Evolutionary conservation across 2,113 vertebrate species (phyloP).

Genomic region (Ammodytes marinus): DNA sequence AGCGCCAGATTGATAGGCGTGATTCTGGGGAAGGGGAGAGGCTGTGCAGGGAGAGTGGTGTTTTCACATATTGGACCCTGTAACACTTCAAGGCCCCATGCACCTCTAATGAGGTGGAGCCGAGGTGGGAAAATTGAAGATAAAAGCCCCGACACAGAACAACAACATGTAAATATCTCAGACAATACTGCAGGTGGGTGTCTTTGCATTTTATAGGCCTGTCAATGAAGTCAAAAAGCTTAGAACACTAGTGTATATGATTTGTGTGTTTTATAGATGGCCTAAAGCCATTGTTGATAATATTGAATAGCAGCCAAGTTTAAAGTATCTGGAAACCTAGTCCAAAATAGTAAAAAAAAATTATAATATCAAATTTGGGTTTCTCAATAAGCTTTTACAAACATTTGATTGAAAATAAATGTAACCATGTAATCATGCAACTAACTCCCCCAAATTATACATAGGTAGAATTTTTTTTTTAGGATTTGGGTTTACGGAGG

Average conservation of each 20-base stretch:
- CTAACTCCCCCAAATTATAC: too few species aligned
- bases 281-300: not conserved
- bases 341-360: too few species aligned
- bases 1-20: conserved; percentile 53
- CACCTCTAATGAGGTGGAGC: conserved; percentile 56
- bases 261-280: not conserved
- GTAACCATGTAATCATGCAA: too few species aligned
- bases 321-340: not conserved
- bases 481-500: too few species aligned
- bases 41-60: conserved; percentile 39
- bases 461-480: too few species aligned
- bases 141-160: conserved; percentile 36
- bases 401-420: too few species aligned
- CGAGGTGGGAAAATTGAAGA: conserved; percentile 41
- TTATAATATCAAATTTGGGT: too few species aligned
- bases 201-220: not conserved
- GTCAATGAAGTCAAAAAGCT: not conserved
- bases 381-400: too few species aligned
- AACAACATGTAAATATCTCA: conserved; percentile 28
- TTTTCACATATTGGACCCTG: conserved; percentile 53
- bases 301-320: not conserved
- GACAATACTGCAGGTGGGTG: not conserved
- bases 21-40: conserved; percentile 48
- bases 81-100: conserved; percentile 37
- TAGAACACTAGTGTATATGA: not conserved